Base-by-base conservation (phyloP, 2,113 vertebrate species). In the Crocuta crocuta region DNA sequence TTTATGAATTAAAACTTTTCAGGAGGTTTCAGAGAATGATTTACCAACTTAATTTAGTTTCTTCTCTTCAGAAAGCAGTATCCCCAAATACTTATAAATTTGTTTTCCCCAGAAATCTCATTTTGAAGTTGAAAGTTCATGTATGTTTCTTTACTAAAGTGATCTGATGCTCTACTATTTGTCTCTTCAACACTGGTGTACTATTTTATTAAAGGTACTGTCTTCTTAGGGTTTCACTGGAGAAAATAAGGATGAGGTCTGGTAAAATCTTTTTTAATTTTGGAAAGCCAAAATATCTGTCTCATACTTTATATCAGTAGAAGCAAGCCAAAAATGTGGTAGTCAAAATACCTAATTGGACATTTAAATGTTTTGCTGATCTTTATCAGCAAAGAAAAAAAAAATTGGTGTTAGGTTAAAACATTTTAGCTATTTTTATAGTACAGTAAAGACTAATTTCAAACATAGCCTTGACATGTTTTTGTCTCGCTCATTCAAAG, bases 251-350 rank as follows among this genome's bases (percentile, higher is more conserved):
- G 78, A 19, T 23, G 0, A 35, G 61, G 35, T 73, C 94, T 45
- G 0, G 9, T 33, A 43, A 61, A 96, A 58, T 94, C 71, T 94
- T 71, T 53, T 87, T 97, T 0, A 94, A 83, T 89, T 70, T 74
- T 70, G 43, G 97, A 45, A 43, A 33, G 76, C 58, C 80, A 50
- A 78, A 48, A 21, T 28, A n/a, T n/a, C 78, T 63, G 73, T 43
- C 53, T 24, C 45, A 55, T 73, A 76, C 17, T 48, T 90, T 19
- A 90, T 10, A 4, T 13, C 28, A 66, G n/a, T 19, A 78, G 61
- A 66, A 33, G 61, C 13, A 66, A 86, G 71, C 88, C 74, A 96
- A 98, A 98, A 93, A 96, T 95, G 97, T 96, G 90, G 84, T 43
- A 86, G 88, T 76, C 68, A 90, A 84, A 65, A 78, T 94, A 73